Evolutionary conservation across 2,113 vertebrate species (phyloP), one percentile per base, ranked within the genome.

Genomic region (Reinhardtius hippoglossoides): DNA sequence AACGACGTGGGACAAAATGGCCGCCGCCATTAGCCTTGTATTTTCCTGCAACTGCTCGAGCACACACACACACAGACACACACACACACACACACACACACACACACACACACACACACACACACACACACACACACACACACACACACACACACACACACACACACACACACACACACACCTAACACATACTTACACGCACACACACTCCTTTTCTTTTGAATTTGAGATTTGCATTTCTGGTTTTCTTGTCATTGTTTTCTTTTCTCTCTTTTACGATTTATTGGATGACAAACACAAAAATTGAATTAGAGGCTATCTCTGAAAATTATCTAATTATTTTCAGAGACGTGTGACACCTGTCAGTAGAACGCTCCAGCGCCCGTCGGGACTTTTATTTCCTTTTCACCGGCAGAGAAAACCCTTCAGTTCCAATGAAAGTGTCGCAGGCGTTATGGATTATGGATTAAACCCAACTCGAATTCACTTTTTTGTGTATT

Each of bases 1-100:
- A 16, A 18, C 18, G 16, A 18, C 46, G 5, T 18, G 40, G 40
- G 40, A 42, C 35, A 76, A 80, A 76, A 76, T 71, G 61, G 67
- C 61, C 5, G 67, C 61, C 5, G 57, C 46, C 61, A 6, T n/a
- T 14, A 23, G 60, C 37, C 35, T 66, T 60, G 37, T 68, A 77
- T 77, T 67, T n/a, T 52, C 42, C 6, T 59, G 7, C 24, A 48
- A 63, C 59, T 59, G 55, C 42, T 7, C 9, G 14, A n/a, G 44
- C 14, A 14, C 48, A 44, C 42, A 59, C 16, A 44, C 35, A 23
- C 60, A 23, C n/a, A 61, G 23, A 46, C 40, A 13, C 50, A n/a
- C 60, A 26, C 23, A 21, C 44, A 24, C 9, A 12, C 7, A 26
- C 27, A 64, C 60, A 63, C 59, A n/a, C n/a, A 37, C 26, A 44